Evolutionary conservation across 2,888 invertebrate species (phyloP), one percentile per base, ranked within the genome.

Genomic region (Tachina grossa): DNA sequence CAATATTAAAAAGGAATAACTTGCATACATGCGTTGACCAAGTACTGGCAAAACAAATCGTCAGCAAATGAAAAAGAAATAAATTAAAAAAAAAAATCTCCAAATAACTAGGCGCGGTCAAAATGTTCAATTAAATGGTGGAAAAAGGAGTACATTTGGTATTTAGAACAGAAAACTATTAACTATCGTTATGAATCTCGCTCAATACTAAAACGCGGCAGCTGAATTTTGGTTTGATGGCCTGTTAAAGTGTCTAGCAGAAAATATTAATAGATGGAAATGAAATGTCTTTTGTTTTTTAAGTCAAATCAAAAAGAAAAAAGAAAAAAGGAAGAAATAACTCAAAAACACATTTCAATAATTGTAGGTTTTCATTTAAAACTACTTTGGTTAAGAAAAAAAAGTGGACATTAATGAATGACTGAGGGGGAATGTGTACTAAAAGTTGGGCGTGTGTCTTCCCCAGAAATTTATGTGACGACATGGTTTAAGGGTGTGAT

Each of bases 291-390:
- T 55, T 55, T 80, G 72, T 77, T 45, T 57, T 69, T 74, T 71
- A 51, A 53, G 41, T 72, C 31, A 78, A 84, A 71, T 57, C 55
- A 16, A 53, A 74, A 68, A 61, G n/a, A 11, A 49, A 61, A n/a
- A 11, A 49, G 19, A 1, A 61, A 68, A 59, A 66, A 43, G 11
- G 9, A 68, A 11, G 6, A 51, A 51, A 16, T 51, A 66, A 71
- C 16, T 22, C 22, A 72, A 66, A 85, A 83, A 85, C 91, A 90
- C 91, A 90, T 91, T 91, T 91, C 88, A 90, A 90, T 91, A 91
- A 91, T 91, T 91, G 90, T 89, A 88, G 90, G 91, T 88, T 90
- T 88, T 85, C 82, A 83, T 81, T 66, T n/a, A 80, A 76, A 68
- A 83, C 59, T 53, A 59, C 71, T 85, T 84, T 66, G 72, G 61